Evolutionary conservation across 2,797 vertebrate genomes (phyloP).

Genomic region (Acropternis orthonyx): DNA sequence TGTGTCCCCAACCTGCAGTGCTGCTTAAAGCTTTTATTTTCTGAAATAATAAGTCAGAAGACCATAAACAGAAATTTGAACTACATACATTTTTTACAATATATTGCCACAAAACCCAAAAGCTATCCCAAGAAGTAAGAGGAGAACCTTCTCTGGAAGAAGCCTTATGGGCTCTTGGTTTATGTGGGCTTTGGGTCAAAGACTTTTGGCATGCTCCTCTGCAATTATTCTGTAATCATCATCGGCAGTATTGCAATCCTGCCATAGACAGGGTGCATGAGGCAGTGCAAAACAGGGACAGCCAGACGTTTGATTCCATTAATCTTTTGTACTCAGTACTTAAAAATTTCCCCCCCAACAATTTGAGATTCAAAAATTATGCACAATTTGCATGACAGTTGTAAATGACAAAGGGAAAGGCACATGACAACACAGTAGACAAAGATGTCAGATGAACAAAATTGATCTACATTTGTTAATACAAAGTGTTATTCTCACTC

Average conservation of each 20-base stretch:
- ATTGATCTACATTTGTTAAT: neutral
- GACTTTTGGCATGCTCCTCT: neutral
- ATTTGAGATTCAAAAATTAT: neutral
- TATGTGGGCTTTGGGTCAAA: neutral
- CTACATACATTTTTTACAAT: neutral
- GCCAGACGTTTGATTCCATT: neutral
- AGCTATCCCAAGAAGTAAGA: neutral
- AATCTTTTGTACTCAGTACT: neutral
- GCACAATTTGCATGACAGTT: neutral
- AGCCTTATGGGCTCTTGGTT: neutral
- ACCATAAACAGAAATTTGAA: neutral
- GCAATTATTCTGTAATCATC: neutral
- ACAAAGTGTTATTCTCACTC: neutral
- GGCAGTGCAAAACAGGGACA: neutral
- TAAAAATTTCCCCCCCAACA: neutral
- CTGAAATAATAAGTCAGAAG: neutral
- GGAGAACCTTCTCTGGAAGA: neutral
- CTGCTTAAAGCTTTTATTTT: neutral
- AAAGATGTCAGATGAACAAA: neutral
- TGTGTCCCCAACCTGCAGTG: neutral
- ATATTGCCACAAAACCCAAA: neutral
- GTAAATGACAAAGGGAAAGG: neutral
- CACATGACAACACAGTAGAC: neutral
- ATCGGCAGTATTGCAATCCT: neutral
- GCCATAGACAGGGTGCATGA: neutral